Evolutionary conservation across 2,797 vertebrate genomes (phyloP), one percentile per base, ranked within the genome.

Genomic region (Poecilia gillii): DNA sequence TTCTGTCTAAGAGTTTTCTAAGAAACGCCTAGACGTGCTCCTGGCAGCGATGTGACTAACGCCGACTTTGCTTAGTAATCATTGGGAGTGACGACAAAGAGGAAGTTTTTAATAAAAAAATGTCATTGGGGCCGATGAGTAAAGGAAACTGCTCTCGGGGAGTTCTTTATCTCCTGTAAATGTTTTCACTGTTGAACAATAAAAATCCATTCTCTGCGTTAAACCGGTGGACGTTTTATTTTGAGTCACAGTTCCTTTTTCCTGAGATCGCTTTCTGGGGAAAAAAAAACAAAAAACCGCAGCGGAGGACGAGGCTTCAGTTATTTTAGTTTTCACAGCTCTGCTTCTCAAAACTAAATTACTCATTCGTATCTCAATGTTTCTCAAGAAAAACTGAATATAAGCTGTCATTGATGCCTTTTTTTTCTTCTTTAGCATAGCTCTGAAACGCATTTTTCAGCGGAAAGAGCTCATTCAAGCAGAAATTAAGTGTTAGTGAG

Each of bases 101-200:
- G 77, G 64, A 81, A 59, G 51, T 33, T 75, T 46, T 13, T 12
- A 72, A 28, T 41, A 53, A 79, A 31, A 31, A 18, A 51, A 7
- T 8, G 20, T 28, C 39, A 16, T 43, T 23, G 41, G 25, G 13
- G n/a, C 14, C 7, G 23, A 75, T 66, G 53, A 75, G 55, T 41
- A 74, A 84, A 47, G 36, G 1, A 41, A n/a, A 62, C 8, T n/a
- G 25, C 43, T 28, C 68, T 70, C 39, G 74, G 45, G 25, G 14
- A 25, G 33, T 28, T 36, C 31, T 28, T 78, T 11, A 68, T 43
- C 12, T 55, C 45, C 9, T 16, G 4, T 43, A 47, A 75, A 73
- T 23, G 41, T 47, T 64, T 75, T 66, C 39, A 28, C 16, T 0
- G 14, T 43, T 4, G 55, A 68, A 36, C 23, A 73, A 33, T 41